Percentiles rank a stretch among this genome's conserved stretches.
phyloP scores from a whole-genome alignment of 92 coral and sea anemone species.

The Parazoanthus atlanticus region DNA sequence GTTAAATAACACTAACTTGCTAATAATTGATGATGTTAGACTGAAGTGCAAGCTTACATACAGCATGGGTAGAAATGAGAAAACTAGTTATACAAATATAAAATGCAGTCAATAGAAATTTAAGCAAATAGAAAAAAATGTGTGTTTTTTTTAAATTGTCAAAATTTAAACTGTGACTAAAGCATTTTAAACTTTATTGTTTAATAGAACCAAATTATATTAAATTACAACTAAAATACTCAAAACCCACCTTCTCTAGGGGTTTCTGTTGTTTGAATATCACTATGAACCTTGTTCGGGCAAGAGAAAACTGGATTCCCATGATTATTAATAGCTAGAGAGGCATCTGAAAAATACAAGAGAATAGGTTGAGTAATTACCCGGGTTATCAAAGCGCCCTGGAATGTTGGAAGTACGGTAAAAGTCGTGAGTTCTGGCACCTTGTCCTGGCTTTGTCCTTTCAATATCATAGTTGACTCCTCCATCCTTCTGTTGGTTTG shows the following conservation, averaged over 20 bases:
- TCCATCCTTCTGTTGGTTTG: conserved; percentile 7
- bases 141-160: too few relatives aligned
- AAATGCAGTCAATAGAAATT: too few relatives aligned
- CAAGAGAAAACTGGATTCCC: conserved; percentile 99
- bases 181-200: too few relatives aligned
- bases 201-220: not conserved
- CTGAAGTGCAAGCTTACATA: too few relatives aligned
- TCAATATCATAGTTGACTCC: conserved; percentile 56
- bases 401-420: conserved; percentile 92
- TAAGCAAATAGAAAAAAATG: too few relatives aligned
- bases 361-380: conserved; percentile 54
- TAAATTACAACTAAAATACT: not conserved
- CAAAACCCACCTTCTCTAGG: conserved; percentile 81
- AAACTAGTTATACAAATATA: too few relatives aligned
- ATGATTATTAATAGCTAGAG: conserved; percentile 74
- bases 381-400: conserved; percentile 96
- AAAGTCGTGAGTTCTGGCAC: conserved; percentile 89
- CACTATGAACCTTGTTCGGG: conserved; percentile 65
- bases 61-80: too few relatives aligned
- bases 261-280: conserved; percentile 44
- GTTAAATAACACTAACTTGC: too few relatives aligned
- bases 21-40: too few relatives aligned
- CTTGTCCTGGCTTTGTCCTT: conserved; percentile 91
- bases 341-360: conserved; percentile 54
- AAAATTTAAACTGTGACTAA: too few relatives aligned